Evolutionary conservation across 2,797 vertebrate genomes (phyloP), one percentile per base, ranked within the genome.

Genomic region (Gymnoscopelus microlampas): DNA sequence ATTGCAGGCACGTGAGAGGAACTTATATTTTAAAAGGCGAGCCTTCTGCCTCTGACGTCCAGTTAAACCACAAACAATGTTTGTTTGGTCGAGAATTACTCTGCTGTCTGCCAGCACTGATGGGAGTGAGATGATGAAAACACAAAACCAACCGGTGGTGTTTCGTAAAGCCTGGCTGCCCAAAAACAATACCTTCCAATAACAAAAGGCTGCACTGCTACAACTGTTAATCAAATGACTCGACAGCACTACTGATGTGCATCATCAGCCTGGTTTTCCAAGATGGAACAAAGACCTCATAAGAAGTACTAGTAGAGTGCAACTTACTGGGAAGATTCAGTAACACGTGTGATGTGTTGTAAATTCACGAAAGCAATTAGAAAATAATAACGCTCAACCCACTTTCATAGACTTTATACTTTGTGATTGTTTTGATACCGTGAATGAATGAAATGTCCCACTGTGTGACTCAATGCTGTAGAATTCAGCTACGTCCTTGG

Each of bases 141-240:
- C 39, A 73, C 76, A 68, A 74, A 84, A 78, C 60, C 68, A 71
- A 60, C 78, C 67, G 39, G 23, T 80, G 70, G 81, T 44, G 80
- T 63, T 24, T 78, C 53, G 77, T 82, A 89, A 44, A 79, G 93
- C 88, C 65, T 82, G 81, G 66, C 75, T 92, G 89, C 86, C 82
- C 87, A 90, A 83, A 92, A 90, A 95, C 93, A 94, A 94, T 90
- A 80, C 88, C 85, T 88, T 91, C 88, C 84, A 80, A 65, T 63
- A 11, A 79, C 57, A 59, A 60, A 73, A 86, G 73, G 9, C 39
- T 67, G 76, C 73, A 79, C 63, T 29, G 62, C 64, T 83, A 23
- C 77, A 77, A 15, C 79, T 68, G 63, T 79, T 85, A 91, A 91
- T 87, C 85, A 88, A 57, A 74, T 55, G 15, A 71, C 63, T 24